A percentile compares a stretch with the other conserved stretches of the same genome.
Conservation (phyloP, 2,113 vertebrate species). For the Stigmatopora argus region DNA sequence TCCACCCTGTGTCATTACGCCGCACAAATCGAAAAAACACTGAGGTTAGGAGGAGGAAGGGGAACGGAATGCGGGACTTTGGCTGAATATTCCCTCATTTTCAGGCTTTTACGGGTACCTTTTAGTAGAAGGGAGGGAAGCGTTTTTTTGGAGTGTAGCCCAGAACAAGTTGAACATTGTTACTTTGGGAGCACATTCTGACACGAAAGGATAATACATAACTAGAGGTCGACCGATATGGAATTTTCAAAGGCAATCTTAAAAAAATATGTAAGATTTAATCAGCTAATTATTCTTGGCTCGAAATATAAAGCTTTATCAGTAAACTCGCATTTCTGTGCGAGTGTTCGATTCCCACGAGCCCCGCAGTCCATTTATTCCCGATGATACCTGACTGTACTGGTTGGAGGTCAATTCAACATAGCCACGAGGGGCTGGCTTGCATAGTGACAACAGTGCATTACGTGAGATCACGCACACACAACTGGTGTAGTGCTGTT, state of each 20-base stretch:
- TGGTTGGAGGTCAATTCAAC: not conserved
- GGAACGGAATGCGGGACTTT: slow-evolving; percentile 22
- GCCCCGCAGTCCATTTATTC: slow-evolving; percentile 51
- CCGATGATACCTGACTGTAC: slow-evolving; percentile 14
- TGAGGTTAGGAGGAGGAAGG: slow-evolving; percentile 34
- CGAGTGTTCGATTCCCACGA: slow-evolving; percentile 26
- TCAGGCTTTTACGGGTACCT: slow-evolving; percentile 11
- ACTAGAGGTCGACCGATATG: slow-evolving; percentile 4
- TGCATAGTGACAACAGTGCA: not conserved
- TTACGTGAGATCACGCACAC: slow-evolving; percentile 5
- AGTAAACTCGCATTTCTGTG: slow-evolving; percentile 35
- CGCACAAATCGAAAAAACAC: slow-evolving; percentile 78
- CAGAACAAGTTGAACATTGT: slow-evolving; percentile 65
- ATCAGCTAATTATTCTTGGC: no score
- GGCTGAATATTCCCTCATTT: slow-evolving; percentile 3
- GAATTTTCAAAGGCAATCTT: no score
- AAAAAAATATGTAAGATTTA: no score
- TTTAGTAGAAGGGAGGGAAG: slow-evolving; percentile 32
- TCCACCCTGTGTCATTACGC: slow-evolving; percentile 91
- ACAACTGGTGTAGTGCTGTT: not conserved
- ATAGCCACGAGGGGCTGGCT: not conserved
- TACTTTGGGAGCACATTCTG: slow-evolving; percentile 58
- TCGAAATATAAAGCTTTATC: no score
- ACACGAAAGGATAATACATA: slow-evolving; percentile 56
- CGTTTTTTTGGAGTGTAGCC: slow-evolving; percentile 41